Base-by-base conservation (phyloP, 2,888 invertebrate species). In the Lithophane socia region DNA sequence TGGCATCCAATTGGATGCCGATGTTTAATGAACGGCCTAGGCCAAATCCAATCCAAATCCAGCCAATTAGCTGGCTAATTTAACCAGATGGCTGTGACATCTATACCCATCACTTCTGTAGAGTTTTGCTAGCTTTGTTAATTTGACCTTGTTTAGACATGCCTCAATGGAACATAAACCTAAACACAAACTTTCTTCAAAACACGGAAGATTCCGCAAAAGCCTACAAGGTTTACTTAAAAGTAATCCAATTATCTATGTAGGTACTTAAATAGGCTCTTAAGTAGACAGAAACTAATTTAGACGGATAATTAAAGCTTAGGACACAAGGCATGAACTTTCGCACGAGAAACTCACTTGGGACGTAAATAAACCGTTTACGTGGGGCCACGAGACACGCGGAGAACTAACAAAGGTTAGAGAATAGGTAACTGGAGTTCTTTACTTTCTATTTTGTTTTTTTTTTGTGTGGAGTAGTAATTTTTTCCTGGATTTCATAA, bases 301-400 rank as follows among this genome's bases (percentile, higher is more conserved):
- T 90, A 91, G 85, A 86, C 79, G 80, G 85, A 88, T 89, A 90
- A 90, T 91, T 91, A 91, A 89, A 83, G 86, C 86, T 79, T 85
- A 87, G 86, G 86, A 88, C 91, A 89, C 85, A 84, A 82, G 86
- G 88, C 85, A 87, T 87, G 89, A 91, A 90, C 90, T 91, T 91
- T 91, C 88, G 90, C 91, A 91, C 91, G 84, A 86, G 87, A 84
- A 85, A 83, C 84, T 80, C 75, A 78, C 82, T 80, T 71, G 79
- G 82, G 76, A 85, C 86, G 85, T 87, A 87, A 89, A 87, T 88
- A 81, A 77, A 88, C 85, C 72, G 87, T 84, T 88, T 86, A 78
- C 44, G 77, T 86, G 63, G 37, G 82, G 90, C 88, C 82, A 82
- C 13, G 10, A 82, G 18, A 77, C n/a, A 1, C 1, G 76, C 74